These are phyloP conservation scores for Alligator sinensis DNA, from an alignment of 2,113 vertebrate species.

Conservation along the genomic window DNA sequence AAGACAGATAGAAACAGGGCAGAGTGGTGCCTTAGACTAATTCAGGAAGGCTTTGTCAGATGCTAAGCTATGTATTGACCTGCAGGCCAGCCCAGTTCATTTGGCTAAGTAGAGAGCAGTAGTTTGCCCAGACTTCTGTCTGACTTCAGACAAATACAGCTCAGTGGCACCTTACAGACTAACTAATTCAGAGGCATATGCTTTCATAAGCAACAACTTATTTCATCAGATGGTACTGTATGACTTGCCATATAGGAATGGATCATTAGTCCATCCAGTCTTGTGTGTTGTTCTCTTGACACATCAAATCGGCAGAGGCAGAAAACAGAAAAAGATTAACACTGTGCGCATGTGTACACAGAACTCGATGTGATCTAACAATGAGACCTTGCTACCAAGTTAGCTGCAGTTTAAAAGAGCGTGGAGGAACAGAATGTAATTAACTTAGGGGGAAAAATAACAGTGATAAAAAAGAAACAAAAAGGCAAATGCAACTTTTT, in stretches of 20 bases:
- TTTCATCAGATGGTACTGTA: not conserved
- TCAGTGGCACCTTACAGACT: too few species aligned
- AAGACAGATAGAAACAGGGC: too few species aligned
- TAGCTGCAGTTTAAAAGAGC: not conserved
- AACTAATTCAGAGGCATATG: too few species aligned
- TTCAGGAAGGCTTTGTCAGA: too few species aligned
- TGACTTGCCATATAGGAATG: not conserved
- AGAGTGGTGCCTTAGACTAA: too few species aligned
- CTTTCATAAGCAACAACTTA: too few species aligned
- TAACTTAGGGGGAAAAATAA: not conserved
- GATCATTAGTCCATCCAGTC: not conserved
- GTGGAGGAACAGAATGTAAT: not conserved
- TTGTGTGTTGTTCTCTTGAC: not conserved
- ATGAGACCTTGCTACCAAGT: not conserved
- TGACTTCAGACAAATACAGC: too few species aligned
- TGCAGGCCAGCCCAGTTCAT: too few species aligned
- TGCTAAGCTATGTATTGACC: too few species aligned
- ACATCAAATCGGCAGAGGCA: slow-evolving; percentile 1
- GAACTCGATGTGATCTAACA: not conserved
- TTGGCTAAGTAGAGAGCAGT: too few species aligned
- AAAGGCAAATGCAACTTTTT: not conserved
- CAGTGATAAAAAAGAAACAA: not conserved
- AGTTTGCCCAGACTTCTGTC: too few species aligned
- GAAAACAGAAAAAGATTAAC: not conserved
- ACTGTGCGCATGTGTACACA: not conserved